A percentile compares a stretch with the other conserved stretches of the same genome.
phyloP scores from a whole-genome alignment of 1,140 invertebrate genomes.

The Drosophila melanica region DNA sequence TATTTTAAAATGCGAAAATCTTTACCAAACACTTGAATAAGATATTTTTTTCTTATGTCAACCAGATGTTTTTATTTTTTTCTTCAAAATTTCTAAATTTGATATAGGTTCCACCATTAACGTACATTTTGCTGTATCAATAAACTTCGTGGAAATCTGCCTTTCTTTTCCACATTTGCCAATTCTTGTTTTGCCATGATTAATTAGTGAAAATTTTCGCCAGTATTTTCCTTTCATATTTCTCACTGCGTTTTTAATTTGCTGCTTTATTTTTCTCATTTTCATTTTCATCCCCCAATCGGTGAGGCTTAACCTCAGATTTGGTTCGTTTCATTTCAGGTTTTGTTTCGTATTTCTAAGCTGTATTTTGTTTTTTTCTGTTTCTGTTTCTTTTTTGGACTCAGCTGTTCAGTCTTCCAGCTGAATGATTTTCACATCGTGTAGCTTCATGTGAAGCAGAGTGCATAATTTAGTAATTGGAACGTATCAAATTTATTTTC shows the following conservation, averaged over 20 bases:
- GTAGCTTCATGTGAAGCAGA: conserved; percentile 40
- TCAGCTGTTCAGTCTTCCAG: conserved; percentile 77
- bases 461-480: conserved; percentile 78
- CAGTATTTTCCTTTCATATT: conserved; percentile 31
- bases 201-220: conserved; percentile 69
- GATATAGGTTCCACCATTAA: neutral
- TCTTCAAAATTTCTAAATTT: neutral
- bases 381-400: conserved; percentile 9
- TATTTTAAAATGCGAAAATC: too few species aligned
- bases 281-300: conserved; percentile 28
- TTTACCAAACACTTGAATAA: too few species aligned
- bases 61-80: too few species aligned
- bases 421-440: conserved; percentile 72
- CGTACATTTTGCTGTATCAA: too few species aligned
- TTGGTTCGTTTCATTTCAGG: conserved; percentile 48
- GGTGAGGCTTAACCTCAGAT: conserved; percentile 53
- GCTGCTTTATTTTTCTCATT: conserved; percentile 31
- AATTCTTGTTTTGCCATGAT: conserved; percentile 43
- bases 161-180: conserved; percentile 7
- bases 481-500: conserved; percentile 82
- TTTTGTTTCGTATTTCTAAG: conserved; percentile 53
- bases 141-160: neutral
- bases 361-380: conserved; percentile 13
- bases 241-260: conserved; percentile 35
- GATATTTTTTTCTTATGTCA: too few species aligned